Evolutionary conservation across 2,888 invertebrate species (phyloP).

Genomic region (Chymomyza fuscimana): DNA sequence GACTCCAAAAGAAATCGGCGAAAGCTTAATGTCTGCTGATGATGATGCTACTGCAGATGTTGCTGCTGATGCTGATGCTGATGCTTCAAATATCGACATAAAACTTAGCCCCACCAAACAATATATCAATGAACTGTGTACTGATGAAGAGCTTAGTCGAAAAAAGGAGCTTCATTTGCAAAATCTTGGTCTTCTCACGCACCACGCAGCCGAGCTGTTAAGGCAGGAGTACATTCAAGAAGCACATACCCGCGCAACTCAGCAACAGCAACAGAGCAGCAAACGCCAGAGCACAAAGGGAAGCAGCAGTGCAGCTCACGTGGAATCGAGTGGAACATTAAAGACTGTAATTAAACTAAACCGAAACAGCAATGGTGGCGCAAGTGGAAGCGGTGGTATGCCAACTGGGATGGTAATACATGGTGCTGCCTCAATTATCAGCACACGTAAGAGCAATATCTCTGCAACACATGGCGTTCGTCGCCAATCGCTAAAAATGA

Average conservation of each 20-base stretch:
- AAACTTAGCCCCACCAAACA: background rate
- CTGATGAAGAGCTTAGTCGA: slow-evolving; percentile 83
- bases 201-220: slow-evolving; percentile 85
- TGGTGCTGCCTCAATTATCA: slow-evolving; percentile 41
- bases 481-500: slow-evolving; percentile 88
- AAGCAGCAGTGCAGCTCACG: slow-evolving; percentile 58
- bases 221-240: slow-evolving; percentile 78
- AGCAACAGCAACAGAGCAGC: slow-evolving; percentile 52
- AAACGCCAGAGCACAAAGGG: slow-evolving; percentile 63
- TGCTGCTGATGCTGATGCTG: slow-evolving; percentile 8
- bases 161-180: slow-evolving; percentile 88
- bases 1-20: slow-evolving; percentile 34
- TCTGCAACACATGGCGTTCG: slow-evolving; percentile 58
- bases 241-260: slow-evolving; percentile 54
- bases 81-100: background rate
- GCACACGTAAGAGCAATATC: slow-evolving; percentile 51
- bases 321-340: slow-evolving; percentile 88
- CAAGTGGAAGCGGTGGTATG: slow-evolving; percentile 43
- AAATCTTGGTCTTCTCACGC: slow-evolving; percentile 87
- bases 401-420: slow-evolving; percentile 60
- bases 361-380: slow-evolving; percentile 77
- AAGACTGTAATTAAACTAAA: slow-evolving; percentile 91
- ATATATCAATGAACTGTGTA: background rate
- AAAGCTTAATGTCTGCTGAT: slow-evolving; percentile 18
- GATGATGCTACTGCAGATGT: slow-evolving; percentile 14